Evolutionary conservation across 2,888 invertebrate genomes (phyloP).

Genomic region (Phyllotreta cruciferae): DNA sequence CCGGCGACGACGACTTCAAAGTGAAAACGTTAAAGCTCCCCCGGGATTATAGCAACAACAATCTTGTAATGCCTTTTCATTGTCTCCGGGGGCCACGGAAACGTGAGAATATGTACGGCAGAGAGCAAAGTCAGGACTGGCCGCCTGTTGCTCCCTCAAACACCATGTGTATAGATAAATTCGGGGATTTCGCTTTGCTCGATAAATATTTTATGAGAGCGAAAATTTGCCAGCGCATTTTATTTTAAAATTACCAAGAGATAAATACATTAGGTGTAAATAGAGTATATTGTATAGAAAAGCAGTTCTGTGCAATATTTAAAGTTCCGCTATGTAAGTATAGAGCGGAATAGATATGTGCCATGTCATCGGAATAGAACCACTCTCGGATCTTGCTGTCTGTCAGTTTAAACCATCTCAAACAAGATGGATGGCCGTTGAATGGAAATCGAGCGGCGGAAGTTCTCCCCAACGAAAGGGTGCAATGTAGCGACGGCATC

Average conservation of each 20-base stretch:
- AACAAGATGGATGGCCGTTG: slow-evolving; percentile 71
- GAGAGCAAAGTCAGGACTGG: slow-evolving; percentile 51
- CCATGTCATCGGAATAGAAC: slow-evolving; percentile 58
- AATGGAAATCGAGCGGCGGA: slow-evolving; percentile 68
- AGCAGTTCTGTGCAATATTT: background rate
- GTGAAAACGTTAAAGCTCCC: slow-evolving; percentile 57
- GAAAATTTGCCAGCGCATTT: too few species aligned
- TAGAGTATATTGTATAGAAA: too few species aligned
- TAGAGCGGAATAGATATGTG: slow-evolving; percentile 56
- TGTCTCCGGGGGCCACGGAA: slow-evolving; percentile 52
- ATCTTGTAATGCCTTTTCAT: slow-evolving; percentile 54
- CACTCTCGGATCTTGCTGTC: slow-evolving; percentile 60
- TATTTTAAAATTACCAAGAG: too few species aligned
- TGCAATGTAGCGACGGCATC: slow-evolving; percentile 42
- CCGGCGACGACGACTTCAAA: slow-evolving; percentile 53
- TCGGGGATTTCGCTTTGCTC: slow-evolving; percentile 2
- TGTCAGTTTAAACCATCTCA: slow-evolving; percentile 64
- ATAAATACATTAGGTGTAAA: too few species aligned
- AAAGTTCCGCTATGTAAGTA: slow-evolving; percentile 43
- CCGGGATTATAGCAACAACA: slow-evolving; percentile 57
- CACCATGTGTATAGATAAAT: slow-evolving; percentile 21
- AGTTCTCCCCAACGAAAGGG: slow-evolving; percentile 54
- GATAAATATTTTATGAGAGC: slow-evolving; percentile 28
- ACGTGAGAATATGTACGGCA: slow-evolving; percentile 55
- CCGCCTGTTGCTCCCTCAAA: slow-evolving; percentile 53